Conservation (phyloP, 2,888 invertebrate species). For the Clanis bilineata region DNA sequence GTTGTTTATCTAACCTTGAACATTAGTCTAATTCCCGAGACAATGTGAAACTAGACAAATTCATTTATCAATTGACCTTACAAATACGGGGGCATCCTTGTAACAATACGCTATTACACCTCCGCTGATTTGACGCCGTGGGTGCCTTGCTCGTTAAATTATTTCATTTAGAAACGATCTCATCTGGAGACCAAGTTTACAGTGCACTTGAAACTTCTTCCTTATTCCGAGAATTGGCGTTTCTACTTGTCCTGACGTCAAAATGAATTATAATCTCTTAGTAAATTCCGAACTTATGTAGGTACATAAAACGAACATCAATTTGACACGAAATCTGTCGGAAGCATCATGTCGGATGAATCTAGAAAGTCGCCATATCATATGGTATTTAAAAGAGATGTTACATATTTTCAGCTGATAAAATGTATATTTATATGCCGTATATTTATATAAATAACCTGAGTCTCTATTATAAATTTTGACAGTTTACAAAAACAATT, state of each 20-base stretch:
- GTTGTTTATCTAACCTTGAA: slow-evolving; percentile 39
- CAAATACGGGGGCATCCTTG: slow-evolving; percentile 49
- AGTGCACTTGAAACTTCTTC: slow-evolving; percentile 6
- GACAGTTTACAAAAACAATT: too few relatives aligned
- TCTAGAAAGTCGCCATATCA: too few relatives aligned
- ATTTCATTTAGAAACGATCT: slow-evolving; percentile 58
- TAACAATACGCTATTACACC: slow-evolving; percentile 64
- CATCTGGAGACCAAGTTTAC: slow-evolving; percentile 58
- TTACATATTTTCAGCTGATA: too few relatives aligned
- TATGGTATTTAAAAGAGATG: too few relatives aligned
- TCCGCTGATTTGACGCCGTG: slow-evolving; percentile 52
- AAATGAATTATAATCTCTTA: neutral
- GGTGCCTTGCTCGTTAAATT: slow-evolving; percentile 50
- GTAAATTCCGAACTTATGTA: neutral
- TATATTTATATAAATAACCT: too few relatives aligned
- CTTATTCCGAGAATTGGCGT: neutral
- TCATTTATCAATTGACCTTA: slow-evolving; percentile 44
- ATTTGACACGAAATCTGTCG: too few relatives aligned
- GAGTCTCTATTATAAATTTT: too few relatives aligned
- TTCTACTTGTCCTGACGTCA: neutral
- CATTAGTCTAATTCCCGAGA: slow-evolving; percentile 39
- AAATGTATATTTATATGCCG: too few relatives aligned
- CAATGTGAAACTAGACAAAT: slow-evolving; percentile 40
- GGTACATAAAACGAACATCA: too few relatives aligned
- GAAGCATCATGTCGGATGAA: too few relatives aligned